Evolutionary conservation across 2,113 vertebrate genomes (phyloP), one percentile per base, ranked within the genome.

Genomic region (Laticauda colubrina): DNA sequence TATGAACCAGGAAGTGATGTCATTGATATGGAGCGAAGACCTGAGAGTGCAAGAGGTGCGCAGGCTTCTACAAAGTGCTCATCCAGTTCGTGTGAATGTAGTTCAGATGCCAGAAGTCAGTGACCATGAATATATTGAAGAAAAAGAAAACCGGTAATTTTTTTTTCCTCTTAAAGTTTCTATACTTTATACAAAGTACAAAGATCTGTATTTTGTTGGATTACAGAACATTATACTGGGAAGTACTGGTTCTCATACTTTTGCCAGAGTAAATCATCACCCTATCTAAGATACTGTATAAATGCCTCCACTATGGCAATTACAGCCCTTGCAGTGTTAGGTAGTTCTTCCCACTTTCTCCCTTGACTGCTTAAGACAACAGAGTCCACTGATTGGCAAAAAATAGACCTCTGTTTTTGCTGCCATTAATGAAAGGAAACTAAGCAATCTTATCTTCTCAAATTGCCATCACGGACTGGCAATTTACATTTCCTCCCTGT

Each of bases 91-190:
- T 0, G 99, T 99, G 95, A 99, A 98, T 0, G 98, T 99, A 1
- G 98, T 99, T 26, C 99, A 99, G 95, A 98, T 99, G 91, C 99
- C 99, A 0, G 99, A 99, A 94, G 98, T 99, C 89, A 99, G 98
- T 55, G 99, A 99, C 95, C 99, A 99, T 0, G 99, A 99, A 95
- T 99, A 99, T 96, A 99, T 99, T 1, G 99, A 99, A 94, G 99
- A 99, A 96, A 99, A 99, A 94, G 99, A 99, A 95, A 99, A 99
- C 97, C 98, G 99, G 99, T 99, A 92, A 5, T 45, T 69, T 8
- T 0, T 26, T 61, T 81, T 81, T 1, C 6, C 69, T 39, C n/a
- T 34, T 75, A 75, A 75, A 75, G 14, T 75, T 75, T 75, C 15
- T 81, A 20, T 81, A 39, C 2, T 81, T 81, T 81, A n/a, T n/a